Evolutionary conservation across 2,113 vertebrate genomes (phyloP).

Genomic region (Dolichallabes microphthalmus): DNA sequence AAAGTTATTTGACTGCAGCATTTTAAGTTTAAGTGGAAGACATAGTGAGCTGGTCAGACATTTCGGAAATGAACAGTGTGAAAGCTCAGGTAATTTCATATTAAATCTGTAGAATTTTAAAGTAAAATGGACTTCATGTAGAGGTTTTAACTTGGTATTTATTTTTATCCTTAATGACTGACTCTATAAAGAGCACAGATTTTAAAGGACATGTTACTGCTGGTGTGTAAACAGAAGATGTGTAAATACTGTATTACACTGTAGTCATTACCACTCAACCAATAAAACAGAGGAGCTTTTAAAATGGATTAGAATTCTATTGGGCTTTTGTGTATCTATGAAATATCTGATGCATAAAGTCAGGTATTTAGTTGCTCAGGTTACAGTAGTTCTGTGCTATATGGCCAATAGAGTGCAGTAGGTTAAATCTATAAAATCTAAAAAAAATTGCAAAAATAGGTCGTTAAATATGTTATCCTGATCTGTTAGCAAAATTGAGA

Average conservation of each 20-base stretch:
- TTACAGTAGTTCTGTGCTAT: too few relatives aligned
- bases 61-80: neutral
- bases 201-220: neutral
- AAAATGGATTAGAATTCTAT: neutral
- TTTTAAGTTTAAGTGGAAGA: neutral
- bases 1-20: too few relatives aligned
- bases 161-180: neutral
- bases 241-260: neutral
- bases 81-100: conserved; percentile 6
- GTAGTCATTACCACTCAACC: neutral
- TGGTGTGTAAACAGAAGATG: neutral
- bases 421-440: too few relatives aligned
- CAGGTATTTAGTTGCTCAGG: too few relatives aligned
- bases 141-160: too few relatives aligned
- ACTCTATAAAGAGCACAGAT: neutral
- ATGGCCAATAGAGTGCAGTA: too few relatives aligned
- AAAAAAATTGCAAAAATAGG: too few relatives aligned
- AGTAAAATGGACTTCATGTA: neutral
- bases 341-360: neutral
- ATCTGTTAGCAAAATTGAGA: too few relatives aligned
- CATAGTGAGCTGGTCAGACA: neutral
- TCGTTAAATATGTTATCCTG: too few relatives aligned
- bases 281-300: neutral
- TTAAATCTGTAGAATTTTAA: neutral
- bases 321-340: too few relatives aligned